Conservation (phyloP, 2,888 invertebrate genomes). For the Cyclophora albipunctata region DNA sequence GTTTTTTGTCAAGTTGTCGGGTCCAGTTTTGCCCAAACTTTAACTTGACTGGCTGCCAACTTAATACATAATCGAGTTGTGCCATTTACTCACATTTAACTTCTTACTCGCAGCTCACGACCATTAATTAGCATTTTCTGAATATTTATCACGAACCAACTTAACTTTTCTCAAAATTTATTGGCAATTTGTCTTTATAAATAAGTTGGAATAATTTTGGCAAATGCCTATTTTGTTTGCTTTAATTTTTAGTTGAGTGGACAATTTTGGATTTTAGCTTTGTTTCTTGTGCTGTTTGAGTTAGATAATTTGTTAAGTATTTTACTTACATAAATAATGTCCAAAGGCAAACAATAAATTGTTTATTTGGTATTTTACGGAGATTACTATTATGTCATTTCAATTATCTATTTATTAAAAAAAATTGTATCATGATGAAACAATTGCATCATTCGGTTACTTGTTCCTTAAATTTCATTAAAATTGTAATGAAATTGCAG, state of each 20-base stretch:
- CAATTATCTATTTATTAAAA: too few species aligned
- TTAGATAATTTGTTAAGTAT: too few species aligned
- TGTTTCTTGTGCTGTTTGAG: too few species aligned
- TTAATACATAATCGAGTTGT: constrained; percentile 1
- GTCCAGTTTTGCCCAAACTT: neutral
- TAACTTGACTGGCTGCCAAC: constrained; percentile 10
- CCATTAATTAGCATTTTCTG: constrained; percentile 14
- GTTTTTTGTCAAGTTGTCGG: neutral
- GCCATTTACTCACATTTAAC: constrained; percentile 4
- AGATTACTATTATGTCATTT: too few species aligned
- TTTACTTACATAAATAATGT: too few species aligned
- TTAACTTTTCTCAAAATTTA: constrained; percentile 11
- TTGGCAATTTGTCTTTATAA: constrained; percentile 12
- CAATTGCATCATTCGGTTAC: too few species aligned
- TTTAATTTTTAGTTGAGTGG: neutral
- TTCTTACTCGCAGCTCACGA: constrained; percentile 4
- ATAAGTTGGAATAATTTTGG: constrained; percentile 1
- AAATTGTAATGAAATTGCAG: too few species aligned
- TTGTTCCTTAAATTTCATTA: too few species aligned
- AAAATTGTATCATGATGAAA: too few species aligned
- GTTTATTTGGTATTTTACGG: too few species aligned
- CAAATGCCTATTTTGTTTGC: neutral
- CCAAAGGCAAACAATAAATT: too few species aligned
- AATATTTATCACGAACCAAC: constrained; percentile 10
- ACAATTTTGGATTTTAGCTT: neutral